Percentiles rank a stretch among this genome's conserved stretches.
phyloP scores from a whole-genome alignment of 2,113 vertebrate species.

The Halichoerus grypus region DNA sequence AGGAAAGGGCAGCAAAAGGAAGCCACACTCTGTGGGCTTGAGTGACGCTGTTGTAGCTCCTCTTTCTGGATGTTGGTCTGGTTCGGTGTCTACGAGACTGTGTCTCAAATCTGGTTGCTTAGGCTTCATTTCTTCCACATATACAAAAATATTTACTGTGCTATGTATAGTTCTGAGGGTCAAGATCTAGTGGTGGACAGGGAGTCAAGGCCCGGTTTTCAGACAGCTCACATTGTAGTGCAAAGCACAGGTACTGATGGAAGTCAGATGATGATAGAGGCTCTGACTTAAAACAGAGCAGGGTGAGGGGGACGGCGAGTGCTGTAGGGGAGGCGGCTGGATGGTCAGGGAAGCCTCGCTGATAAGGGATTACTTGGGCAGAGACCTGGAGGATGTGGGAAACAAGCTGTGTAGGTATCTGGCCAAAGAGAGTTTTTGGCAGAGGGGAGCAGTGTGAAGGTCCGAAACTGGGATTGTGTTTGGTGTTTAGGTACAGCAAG shows the following conservation, averaged over 20 bases:
- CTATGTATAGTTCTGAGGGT: not conserved
- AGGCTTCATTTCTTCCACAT: not conserved
- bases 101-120: not conserved
- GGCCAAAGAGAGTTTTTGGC: not conserved
- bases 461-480: not conserved
- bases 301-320: not conserved
- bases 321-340: not conserved
- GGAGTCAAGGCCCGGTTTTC: not conserved
- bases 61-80: not conserved
- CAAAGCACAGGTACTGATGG: not conserved
- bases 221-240: not conserved
- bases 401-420: not conserved
- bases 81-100: not conserved
- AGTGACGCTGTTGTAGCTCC: not conserved
- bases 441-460: not conserved
- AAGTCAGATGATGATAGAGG: not conserved
- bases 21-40: not conserved
- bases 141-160: not conserved
- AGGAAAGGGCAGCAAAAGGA: not conserved
- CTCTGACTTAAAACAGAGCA: not conserved
- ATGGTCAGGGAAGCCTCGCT: not conserved
- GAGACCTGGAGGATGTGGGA: not conserved
- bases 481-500: not conserved
- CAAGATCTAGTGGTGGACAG: not conserved
- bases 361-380: not conserved